Percentiles rank a stretch among this genome's conserved stretches.
Evolutionary conservation across 2,888 invertebrate genomes (phyloP).

Genomic region (Tryphoninae sp.): DNA sequence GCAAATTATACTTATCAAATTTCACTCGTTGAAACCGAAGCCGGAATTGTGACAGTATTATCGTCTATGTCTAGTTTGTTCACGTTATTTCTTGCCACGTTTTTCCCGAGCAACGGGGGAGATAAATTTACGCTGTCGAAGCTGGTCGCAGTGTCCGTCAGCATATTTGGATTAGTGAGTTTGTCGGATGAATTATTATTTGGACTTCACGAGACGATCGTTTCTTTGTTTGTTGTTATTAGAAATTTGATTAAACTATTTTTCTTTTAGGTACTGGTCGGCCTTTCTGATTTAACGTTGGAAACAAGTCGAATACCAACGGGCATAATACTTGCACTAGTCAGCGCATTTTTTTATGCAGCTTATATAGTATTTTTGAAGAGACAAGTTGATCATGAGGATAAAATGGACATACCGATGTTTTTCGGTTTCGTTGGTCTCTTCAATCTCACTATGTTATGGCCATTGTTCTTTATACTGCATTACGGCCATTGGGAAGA

Average conservation of each 20-base stretch:
- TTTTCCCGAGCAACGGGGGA: conserved; percentile 90
- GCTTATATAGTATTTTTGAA: conserved; percentile 94
- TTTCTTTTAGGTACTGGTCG: conserved; percentile 86
- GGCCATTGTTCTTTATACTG: conserved; percentile 94
- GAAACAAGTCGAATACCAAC: conserved; percentile 86
- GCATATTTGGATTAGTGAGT: conserved; percentile 90
- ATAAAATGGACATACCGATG: conserved; percentile 96
- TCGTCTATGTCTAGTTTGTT: conserved; percentile 95
- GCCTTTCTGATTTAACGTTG: conserved; percentile 87
- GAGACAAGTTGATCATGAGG: conserved; percentile 94
- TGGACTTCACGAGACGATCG: conserved; percentile 16
- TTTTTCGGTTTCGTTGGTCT: conserved; percentile 98
- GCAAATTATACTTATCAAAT: conserved; percentile 96
- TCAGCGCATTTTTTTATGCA: conserved; percentile 95
- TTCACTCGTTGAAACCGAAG: conserved; percentile 91
- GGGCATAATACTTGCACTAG: conserved; percentile 91
- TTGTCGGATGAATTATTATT: conserved; percentile 22
- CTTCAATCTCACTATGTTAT: conserved; percentile 92
- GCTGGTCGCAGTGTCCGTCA: conserved; percentile 89
- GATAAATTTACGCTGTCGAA: conserved; percentile 95
- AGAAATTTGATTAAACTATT: conserved; percentile 4
- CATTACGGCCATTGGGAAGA: conserved; percentile 92
- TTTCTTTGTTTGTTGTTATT: conserved; percentile 21
- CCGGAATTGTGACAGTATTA: conserved; percentile 93
- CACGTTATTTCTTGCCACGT: conserved; percentile 92